Base-by-base conservation (phyloP, 2,888 invertebrate species). In the Tetanocera ferruginea region DNA sequence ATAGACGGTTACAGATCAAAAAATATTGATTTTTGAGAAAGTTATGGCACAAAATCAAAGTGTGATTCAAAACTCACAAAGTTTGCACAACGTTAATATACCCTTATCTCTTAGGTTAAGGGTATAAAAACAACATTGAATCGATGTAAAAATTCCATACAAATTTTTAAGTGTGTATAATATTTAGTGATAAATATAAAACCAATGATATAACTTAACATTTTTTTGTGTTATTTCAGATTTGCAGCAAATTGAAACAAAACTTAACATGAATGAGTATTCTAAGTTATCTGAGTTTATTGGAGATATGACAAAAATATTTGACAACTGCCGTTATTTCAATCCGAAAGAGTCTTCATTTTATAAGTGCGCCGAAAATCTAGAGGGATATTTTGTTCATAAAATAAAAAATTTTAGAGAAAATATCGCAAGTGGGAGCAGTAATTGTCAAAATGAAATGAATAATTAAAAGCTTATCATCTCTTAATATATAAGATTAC, bases 291-390 rank as follows among this genome's bases (percentile, higher is more conserved):
- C 96, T 89, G 98, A 99, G 88, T 98, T 98, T 90, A 96, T 98
- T 87, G 97, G 97, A 88, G 99, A 99, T 90, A 97, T 98, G 94
- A 98, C 97, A 81, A 97, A 97, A 91, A 97, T 99, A 88, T 98
- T 99, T 91, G 98, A 99, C 91, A 99, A 99, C 91, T 99, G 99
- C 92, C 95, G 98, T 83, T 97, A 97, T 89, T 98, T 98, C 91
- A 98, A 98, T 91, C 96, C 97, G 79, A 95, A 96, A 87, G 97
- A 97, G 89, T 97, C 98, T 23, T 96, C 97, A 80, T 98, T 98
- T 91, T 98, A 96, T 91, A 95, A 97, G 87, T 98, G 98, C 91
- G 98, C 98, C 28, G 98, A 98, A 89, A 95, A 96, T 76, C 92
- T 99, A 81, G 98, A 99, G 91, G 95, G 96, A 79, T 98, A 95